These are phyloP conservation scores for Anthoscopus minutus DNA, from an alignment of 2,113 vertebrate genomes.

Conservation along the genomic window DNA sequence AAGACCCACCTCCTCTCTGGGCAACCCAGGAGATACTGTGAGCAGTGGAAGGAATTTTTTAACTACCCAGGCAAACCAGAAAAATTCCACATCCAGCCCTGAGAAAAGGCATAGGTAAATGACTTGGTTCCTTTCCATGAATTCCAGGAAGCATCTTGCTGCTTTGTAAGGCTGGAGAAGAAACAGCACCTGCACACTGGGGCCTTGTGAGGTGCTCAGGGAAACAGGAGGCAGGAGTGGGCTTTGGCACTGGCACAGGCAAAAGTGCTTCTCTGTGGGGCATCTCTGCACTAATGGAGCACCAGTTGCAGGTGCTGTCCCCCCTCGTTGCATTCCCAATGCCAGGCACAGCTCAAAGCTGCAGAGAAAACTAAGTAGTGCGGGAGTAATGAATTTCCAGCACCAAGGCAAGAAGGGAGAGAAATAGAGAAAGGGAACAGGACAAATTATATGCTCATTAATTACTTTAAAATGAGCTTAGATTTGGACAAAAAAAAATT, in stretches of 20 bases:
- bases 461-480: not conserved
- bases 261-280: not conserved
- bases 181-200: not conserved
- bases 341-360: not conserved
- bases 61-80: not conserved
- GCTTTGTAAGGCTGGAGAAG: fast-evolving
- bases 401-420: not conserved
- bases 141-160: not conserved
- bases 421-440: not conserved
- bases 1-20: not conserved
- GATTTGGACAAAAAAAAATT: not conserved
- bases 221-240: not conserved
- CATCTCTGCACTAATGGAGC: not conserved
- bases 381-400: not conserved
- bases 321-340: not conserved
- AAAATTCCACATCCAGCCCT: not conserved
- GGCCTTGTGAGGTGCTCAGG: not conserved
- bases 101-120: not conserved
- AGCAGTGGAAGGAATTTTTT: not conserved
- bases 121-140: not conserved
- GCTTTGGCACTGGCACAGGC: not conserved
- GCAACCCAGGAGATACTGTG: not conserved
- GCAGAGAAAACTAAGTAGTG: not conserved
- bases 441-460: not conserved
- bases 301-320: not conserved